Percentiles rank a stretch among this genome's conserved stretches.
phyloP scores from a whole-genome alignment of 2,113 vertebrate species.

The Larimichthys crocea region DNA sequence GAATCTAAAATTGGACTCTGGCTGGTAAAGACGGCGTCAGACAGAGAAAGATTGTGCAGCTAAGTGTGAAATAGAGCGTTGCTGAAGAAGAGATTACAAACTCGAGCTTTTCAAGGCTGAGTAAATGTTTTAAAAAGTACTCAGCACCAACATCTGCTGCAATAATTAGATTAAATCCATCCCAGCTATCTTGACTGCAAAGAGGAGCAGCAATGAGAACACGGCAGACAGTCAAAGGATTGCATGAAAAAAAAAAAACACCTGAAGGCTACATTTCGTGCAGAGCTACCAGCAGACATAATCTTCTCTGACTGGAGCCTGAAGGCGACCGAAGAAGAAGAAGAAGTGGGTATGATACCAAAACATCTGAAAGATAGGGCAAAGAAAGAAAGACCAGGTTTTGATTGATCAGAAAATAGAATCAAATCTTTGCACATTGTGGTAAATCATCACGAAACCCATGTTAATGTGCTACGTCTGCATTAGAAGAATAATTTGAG shows the following conservation, averaged over 20 bases:
- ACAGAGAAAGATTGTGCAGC: constrained; percentile 38
- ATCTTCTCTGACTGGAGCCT: constrained; percentile 65
- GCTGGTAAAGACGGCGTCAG: not conserved
- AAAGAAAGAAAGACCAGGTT: too few relatives aligned
- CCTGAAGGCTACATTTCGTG: constrained; percentile 50
- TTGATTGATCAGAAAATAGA: not conserved
- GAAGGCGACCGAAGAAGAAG: constrained; percentile 13
- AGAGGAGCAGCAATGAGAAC: constrained; percentile 17
- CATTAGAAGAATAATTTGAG: not conserved
- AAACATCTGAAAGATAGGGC: not conserved
- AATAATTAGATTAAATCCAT: constrained; percentile 70
- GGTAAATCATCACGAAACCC: not conserved
- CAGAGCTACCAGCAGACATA: constrained; percentile 56
- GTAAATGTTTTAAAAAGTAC: constrained; percentile 53
- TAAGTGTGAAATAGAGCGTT: constrained; percentile 53
- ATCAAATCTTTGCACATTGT: not conserved
- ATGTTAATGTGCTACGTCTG: not conserved
- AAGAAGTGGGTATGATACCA: constrained; percentile 2
- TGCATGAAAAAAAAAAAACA: not conserved
- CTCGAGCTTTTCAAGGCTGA: constrained; percentile 39
- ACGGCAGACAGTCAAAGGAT: constrained; percentile 16
- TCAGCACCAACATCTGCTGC: constrained; percentile 67
- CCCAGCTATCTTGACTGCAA: constrained; percentile 47
- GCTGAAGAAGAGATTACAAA: constrained; percentile 15
- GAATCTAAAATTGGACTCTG: constrained; percentile 15